Evolutionary conservation across 1,140 invertebrate genomes (phyloP), one percentile per base, ranked within the genome.

Genomic region (Prorops nasuta): DNA sequence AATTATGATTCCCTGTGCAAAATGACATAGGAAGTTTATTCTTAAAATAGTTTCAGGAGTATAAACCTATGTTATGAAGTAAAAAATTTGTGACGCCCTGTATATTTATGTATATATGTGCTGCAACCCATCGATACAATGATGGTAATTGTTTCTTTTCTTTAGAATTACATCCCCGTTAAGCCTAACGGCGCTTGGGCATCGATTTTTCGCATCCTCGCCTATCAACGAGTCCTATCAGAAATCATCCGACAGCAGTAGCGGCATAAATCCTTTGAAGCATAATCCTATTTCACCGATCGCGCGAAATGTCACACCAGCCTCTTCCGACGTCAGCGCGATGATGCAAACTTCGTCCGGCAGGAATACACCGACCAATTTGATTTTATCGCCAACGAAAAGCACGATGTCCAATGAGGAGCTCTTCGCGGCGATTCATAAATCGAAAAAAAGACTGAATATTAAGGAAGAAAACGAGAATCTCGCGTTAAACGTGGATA

Each of bases 391-490:
- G 1, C 84, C 84, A 0, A 82, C 84, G 16, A 86, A 85, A 71
- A 86, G 84, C 12, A 86, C 84, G 1, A 87, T 88, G 84, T 86
- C 84, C 1, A 86, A 87, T 51, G 87, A 89, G 66, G 87, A 89
- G 64, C 66, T 90, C 0, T 90, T 88, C 56, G 84, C 86, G 3
- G 85, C 86, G 9, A 90, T 90, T 42, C 86, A 90, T 63, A 88
- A 88, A 69, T 88, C 85, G 35, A 89, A 88, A 64, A 86, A 86
- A 64, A 84, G 85, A 60, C 76, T 89, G 28, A 88, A 87, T 56
- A 87, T 87, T 45, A 83, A 80, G 60, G 81, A 83, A 51, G 76
- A 82, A 0, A 48, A 60, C 2, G 81, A 83, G 17, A 78, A 76
- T 64, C 61, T 80, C 15, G 10, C 24, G 24, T 28, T 10, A 10